Conservation (phyloP, 2,888 invertebrate genomes). For the Drosophila meridionalis region DNA sequence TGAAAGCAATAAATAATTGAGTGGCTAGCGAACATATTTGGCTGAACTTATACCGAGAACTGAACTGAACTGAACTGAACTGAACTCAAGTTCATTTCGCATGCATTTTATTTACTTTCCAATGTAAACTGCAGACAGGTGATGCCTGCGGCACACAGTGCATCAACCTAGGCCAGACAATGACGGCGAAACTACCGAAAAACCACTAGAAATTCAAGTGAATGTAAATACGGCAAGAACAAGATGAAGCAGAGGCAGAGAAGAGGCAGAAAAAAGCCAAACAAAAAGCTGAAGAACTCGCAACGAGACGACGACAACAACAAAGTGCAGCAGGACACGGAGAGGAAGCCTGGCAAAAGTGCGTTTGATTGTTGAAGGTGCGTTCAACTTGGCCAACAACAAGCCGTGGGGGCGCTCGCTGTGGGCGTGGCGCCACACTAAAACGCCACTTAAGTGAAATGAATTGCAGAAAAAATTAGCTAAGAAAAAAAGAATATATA, state of each 20-base stretch:
- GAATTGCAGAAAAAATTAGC: conserved; percentile 58
- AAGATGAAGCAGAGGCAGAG: background rate
- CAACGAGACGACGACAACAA: conserved; percentile 8
- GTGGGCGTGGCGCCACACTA: conserved; percentile 53
- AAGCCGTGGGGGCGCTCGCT: background rate
- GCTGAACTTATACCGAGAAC: conserved; percentile 27
- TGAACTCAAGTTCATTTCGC: conserved; percentile 29
- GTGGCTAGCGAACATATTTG: conserved; percentile 11
- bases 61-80: conserved; percentile 19
- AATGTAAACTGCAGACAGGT: conserved; percentile 28
- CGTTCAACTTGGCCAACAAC: conserved; percentile 52
- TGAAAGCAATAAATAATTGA: conserved; percentile 34
- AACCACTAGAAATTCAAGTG: conserved; percentile 46
- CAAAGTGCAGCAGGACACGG: conserved; percentile 33
- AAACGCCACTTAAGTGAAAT: conserved; percentile 73
- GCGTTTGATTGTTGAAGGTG: conserved; percentile 43
- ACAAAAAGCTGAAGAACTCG: conserved; percentile 17
- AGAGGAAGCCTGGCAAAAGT: conserved; percentile 53
- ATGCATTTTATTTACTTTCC: conserved; percentile 21
- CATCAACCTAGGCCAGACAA: conserved; percentile 42
- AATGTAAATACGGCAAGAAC: conserved; percentile 51
- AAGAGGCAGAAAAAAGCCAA: background rate
- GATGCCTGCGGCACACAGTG: conserved; percentile 13
- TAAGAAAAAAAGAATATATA: background rate
- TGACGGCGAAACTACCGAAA: conserved; percentile 57